Evolutionary conservation across 2,797 vertebrate genomes (phyloP), one percentile per base, ranked within the genome.

Genomic region (Onychomys torridus): DNA sequence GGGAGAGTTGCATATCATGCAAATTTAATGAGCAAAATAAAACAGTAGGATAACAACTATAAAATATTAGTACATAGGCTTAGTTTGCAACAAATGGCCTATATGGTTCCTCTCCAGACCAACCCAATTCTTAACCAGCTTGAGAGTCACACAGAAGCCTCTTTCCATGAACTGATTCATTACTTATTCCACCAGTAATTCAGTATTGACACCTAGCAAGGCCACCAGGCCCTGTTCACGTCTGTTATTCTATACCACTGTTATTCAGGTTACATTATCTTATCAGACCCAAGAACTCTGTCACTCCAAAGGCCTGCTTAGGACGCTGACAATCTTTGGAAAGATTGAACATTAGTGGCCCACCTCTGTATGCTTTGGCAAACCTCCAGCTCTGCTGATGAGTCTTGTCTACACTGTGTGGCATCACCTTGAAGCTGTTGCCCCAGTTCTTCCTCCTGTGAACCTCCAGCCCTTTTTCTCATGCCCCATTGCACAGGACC

Each of bases 21-120:
- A 77, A 86, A 89, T n/a, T 59, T 73, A 89, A 71, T 37, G 19
- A 95, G 29, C 86, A 81, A 77, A 91, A 81, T 81, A 71, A 93
- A 86, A 73, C 34, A 86, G 17, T 61, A 46, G 23, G 71, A 37
- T 73, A 82, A 71, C 1, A 89, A 37, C 16, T 67, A 73, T 52
- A 43, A 78, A 88, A 75, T 90, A 83, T 27, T 34, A 63, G 19
- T 23, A 40, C 6, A 55, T 49, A 82, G 95, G 46, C 67, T 93
- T 46, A 32, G 34, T 59, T 27, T 84, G 13, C 29, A 57, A 89
- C 25, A 40, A 93, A 82, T 1, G 73, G 52, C 55, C 69, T 37
- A 32, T 43, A 46, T 5, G 19, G n/a, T 63, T 92, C 40, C 13
- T 95, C 90, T 79, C 17, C 55, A 95, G 21, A 71, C 13, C 8